Evolutionary conservation across 1,140 invertebrate species (phyloP).

Genomic region (Agrypnia vestita): DNA sequence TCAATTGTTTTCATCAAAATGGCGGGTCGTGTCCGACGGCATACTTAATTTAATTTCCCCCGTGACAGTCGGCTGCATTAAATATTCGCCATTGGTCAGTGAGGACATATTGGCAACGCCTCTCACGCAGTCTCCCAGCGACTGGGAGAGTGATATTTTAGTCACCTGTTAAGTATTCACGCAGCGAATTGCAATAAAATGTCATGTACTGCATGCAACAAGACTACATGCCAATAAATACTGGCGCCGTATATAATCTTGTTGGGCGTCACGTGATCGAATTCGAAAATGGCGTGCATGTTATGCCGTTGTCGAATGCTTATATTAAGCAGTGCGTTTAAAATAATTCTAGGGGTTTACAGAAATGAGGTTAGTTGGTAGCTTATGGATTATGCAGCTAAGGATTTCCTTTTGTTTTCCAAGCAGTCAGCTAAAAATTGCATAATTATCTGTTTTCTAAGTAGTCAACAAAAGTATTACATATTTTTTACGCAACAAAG

Average conservation of each 20-base stretch:
- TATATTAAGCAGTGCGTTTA: too few species aligned
- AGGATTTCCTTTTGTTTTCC: too few species aligned
- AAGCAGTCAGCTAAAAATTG: too few species aligned
- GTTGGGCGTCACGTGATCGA: background rate
- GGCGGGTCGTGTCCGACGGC: background rate
- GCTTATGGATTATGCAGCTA: too few species aligned
- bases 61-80: conserved; percentile 32
- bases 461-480: too few species aligned
- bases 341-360: too few species aligned
- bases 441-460: too few species aligned
- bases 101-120: conserved; percentile 32
- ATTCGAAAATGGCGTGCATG: background rate
- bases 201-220: conserved; percentile 24
- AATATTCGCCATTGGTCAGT: conserved; percentile 30
- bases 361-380: too few species aligned
- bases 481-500: too few species aligned
- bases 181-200: conserved; percentile 33
- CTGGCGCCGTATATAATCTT: background rate
- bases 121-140: background rate
- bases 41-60: conserved; percentile 27
- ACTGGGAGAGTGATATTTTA: conserved; percentile 22
- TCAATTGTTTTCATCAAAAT: conserved; percentile 37
- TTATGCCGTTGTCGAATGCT: background rate
- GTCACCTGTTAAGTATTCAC: conserved; percentile 26
- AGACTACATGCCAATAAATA: conserved; percentile 25